phyloP scores from a whole-genome alignment of 1,140 invertebrate species.

The Heliconius nattereri region DNA sequence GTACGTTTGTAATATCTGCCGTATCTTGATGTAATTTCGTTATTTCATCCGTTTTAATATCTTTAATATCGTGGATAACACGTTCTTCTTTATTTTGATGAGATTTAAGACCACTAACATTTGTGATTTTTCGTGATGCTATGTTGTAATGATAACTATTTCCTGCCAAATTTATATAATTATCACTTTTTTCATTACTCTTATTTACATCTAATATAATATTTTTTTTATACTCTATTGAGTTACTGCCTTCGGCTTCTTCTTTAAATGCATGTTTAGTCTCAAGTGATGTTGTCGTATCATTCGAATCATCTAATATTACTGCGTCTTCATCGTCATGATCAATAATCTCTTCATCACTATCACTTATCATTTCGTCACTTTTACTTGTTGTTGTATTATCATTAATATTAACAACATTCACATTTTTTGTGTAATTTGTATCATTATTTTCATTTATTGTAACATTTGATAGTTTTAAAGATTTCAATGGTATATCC shows the following conservation, averaged over 20 bases:
- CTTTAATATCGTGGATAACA: background rate
- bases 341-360: background rate
- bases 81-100: background rate
- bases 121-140: background rate
- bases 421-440: background rate
- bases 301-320: background rate
- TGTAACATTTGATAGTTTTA: background rate
- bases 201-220: background rate
- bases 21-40: background rate
- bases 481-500: conserved; percentile 27
- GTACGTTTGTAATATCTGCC: background rate
- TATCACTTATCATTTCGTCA: conserved; percentile 6
- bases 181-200: background rate
- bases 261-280: background rate
- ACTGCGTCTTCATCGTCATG: background rate
- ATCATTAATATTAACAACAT: background rate
- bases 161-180: background rate
- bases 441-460: background rate
- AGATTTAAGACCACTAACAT: background rate
- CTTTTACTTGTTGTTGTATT: background rate
- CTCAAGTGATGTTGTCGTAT: background rate
- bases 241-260: background rate
- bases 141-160: background rate
- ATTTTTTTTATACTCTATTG: background rate
- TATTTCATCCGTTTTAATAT: background rate